phyloP scores from a whole-genome alignment of 2,113 vertebrate genomes.

The Podocnemis expansa region DNA sequence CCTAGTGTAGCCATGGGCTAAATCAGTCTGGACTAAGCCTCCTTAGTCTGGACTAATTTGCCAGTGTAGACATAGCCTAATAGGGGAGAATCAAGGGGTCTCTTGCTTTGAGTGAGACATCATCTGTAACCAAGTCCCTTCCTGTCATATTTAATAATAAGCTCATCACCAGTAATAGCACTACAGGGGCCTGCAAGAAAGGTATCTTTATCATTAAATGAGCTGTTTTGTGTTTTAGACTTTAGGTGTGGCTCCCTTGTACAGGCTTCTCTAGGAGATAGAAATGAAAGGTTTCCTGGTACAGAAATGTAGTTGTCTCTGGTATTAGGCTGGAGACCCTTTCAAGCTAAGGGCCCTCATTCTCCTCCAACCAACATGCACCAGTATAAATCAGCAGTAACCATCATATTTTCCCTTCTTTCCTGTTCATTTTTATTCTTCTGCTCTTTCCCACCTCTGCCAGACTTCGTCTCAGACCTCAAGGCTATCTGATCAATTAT shows the following conservation, averaged over 20 bases:
- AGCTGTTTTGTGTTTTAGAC: not conserved
- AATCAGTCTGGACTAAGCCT: too few relatives aligned
- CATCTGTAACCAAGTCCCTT: not conserved
- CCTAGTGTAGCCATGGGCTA: too few relatives aligned
- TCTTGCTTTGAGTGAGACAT: accelerated
- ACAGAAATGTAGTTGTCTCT: not conserved
- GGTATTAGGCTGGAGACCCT: not conserved
- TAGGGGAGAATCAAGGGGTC: not conserved
- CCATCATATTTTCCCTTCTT: not conserved
- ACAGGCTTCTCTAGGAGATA: not conserved
- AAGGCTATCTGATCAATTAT: not conserved
- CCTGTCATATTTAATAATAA: not conserved
- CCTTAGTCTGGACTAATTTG: too few relatives aligned
- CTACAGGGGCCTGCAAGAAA: not conserved
- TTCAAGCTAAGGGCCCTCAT: not conserved
- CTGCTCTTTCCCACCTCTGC: not conserved
- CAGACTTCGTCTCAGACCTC: not conserved
- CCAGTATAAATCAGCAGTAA: not conserved
- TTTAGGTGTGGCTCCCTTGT: not conserved
- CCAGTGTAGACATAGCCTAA: too few relatives aligned
- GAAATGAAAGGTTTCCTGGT: not conserved
- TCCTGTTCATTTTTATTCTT: not conserved
- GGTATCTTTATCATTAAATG: not conserved
- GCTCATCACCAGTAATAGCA: not conserved
- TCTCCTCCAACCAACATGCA: not conserved